Percentiles rank a stretch among this genome's conserved stretches.
phyloP scores from a whole-genome alignment of 2,888 invertebrate genomes.

The Gymnocheta viridis region DNA sequence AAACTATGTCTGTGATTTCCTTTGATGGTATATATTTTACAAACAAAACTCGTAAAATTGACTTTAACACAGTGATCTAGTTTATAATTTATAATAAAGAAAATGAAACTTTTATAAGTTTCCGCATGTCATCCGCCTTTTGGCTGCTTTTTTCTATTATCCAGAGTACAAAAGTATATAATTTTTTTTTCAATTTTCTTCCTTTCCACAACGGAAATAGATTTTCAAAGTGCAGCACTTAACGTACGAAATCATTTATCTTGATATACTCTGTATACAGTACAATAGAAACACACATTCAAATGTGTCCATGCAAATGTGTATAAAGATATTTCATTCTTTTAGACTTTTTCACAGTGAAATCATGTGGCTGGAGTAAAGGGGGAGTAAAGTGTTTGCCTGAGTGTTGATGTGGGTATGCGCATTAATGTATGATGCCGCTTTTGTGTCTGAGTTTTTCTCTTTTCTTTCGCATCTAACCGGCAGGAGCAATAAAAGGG shows the following conservation, averaged over 20 bases:
- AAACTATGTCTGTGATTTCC: neutral
- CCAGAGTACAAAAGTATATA: neutral
- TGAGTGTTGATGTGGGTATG: neutral
- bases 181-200: conserved; percentile 34
- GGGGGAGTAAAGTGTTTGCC: neutral
- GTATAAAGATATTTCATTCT: neutral
- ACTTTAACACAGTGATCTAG: conserved; percentile 60
- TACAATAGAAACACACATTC: conserved; percentile 4
- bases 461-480: neutral
- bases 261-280: conserved; percentile 31
- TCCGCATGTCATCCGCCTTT: conserved; percentile 42
- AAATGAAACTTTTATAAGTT: conserved; percentile 50
- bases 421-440: neutral
- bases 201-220: conserved; percentile 58
- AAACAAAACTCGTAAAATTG: conserved; percentile 33
- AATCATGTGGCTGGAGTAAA: neutral
- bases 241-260: conserved; percentile 52
- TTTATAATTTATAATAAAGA: conserved; percentile 42
- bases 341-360: neutral
- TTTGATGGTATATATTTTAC: neutral
- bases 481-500: neutral
- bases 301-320: neutral
- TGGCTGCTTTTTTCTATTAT: neutral
- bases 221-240: conserved; percentile 62
- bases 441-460: neutral